These are phyloP conservation scores for Aphyosemion australe DNA, from an alignment of 2,113 vertebrate species.

Conservation along the genomic window DNA sequence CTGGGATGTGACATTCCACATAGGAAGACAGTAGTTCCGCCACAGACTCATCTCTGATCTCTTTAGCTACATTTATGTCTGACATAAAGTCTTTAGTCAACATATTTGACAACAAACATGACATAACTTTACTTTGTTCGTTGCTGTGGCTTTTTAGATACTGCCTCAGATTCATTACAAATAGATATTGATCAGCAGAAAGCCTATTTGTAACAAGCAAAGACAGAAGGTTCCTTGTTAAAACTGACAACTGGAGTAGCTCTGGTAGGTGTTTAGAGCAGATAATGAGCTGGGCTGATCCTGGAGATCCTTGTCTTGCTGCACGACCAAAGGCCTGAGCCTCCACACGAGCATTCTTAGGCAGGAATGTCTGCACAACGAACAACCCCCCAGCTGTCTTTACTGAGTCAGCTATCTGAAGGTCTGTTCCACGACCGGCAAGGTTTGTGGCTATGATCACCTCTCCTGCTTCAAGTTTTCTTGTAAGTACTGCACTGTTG, in stretches of 20 bases:
- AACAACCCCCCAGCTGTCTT: conserved; percentile 68
- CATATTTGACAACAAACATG: background rate
- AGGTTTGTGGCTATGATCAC: conserved; percentile 75
- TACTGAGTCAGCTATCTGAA: conserved; percentile 45
- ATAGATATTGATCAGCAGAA: background rate
- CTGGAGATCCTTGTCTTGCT: conserved; percentile 71
- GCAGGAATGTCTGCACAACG: conserved; percentile 73
- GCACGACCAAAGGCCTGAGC: conserved; percentile 73
- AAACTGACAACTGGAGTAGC: background rate
- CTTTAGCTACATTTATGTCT: conserved; percentile 27
- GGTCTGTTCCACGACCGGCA: conserved; percentile 71
- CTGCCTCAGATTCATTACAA: background rate
- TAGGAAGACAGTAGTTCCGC: conserved; percentile 7
- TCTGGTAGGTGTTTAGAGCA: conserved; percentile 51
- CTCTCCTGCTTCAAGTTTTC: conserved; percentile 11
- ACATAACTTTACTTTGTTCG: background rate
- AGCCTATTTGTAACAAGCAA: background rate
- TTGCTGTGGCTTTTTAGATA: background rate
- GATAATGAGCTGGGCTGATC: conserved; percentile 69
- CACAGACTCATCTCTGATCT: conserved; percentile 30
- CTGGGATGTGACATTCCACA: conserved; percentile 35
- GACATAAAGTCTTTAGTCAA: conserved; percentile 23
- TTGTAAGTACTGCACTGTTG: conserved; percentile 25
- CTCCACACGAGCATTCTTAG: conserved; percentile 67
- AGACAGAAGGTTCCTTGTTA: accelerated